These are phyloP conservation scores for Misgurnus anguillicaudatus DNA, from an alignment of 2,113 vertebrate genomes.

Conservation along the genomic window DNA sequence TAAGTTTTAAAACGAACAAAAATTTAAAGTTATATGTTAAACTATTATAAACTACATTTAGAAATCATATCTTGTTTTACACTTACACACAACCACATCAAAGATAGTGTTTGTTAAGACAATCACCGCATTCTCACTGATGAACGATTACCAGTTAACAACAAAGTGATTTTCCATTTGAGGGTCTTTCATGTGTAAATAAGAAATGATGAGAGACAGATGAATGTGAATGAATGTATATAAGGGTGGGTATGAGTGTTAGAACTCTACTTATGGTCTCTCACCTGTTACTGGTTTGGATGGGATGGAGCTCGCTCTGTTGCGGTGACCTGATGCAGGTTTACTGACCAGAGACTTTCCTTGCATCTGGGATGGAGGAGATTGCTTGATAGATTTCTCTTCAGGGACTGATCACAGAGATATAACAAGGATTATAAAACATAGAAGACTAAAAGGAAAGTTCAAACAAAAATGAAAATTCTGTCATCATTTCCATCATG, in stretches of 20 bases:
- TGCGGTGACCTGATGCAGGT: slow-evolving; percentile 25
- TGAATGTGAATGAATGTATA: neutral
- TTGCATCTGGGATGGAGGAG: slow-evolving; percentile 14
- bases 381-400: slow-evolving; percentile 26
- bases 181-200: slow-evolving; percentile 22
- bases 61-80: neutral
- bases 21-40: neutral
- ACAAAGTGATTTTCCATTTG: neutral
- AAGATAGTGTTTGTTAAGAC: neutral
- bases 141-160: neutral
- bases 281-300: slow-evolving; percentile 43
- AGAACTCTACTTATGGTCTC: neutral
- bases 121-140: slow-evolving; percentile 26
- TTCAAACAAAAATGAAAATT: no score
- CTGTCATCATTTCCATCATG: no score
- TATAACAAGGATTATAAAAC: slow-evolving; percentile 12
- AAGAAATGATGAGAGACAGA: slow-evolving; percentile 14
- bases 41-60: neutral
- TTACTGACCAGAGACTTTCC: slow-evolving; percentile 23
- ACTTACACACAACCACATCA: neutral
- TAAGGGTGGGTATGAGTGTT: neutral
- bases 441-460: neutral
- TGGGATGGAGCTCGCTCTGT: slow-evolving; percentile 30
- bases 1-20: no score
- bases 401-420: slow-evolving; percentile 36